Evolutionary conservation across 2,888 invertebrate genomes (phyloP), one percentile per base, ranked within the genome.

Genomic region (Himalopsyche anomala): DNA sequence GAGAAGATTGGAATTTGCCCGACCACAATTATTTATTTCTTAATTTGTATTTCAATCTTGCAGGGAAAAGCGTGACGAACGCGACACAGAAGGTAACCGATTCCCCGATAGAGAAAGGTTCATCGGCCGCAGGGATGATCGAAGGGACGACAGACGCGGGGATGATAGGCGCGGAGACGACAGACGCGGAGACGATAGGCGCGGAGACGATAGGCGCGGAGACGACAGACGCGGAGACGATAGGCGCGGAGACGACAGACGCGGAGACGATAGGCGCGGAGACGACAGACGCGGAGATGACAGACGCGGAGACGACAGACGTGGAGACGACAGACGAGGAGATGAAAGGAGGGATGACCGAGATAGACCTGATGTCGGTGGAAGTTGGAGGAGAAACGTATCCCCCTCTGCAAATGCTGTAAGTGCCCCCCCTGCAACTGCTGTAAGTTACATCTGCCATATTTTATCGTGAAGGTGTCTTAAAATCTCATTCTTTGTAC

Each of bases 321-420:
- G 85, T 15, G 74, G 69, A 36, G 85, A 83, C 62, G 85, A 82
- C n/a, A 56, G 79, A 40, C 62, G 69, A 4, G 84, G 51, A 54
- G 86, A 87, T 11, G 83, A 82, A 11, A 79, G 85, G 45, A 38
- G 85, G 12, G 84, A 84, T 5, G 85, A 85, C 36, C 40, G 69
- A 51, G 36, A 62, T 1, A 28, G 74, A 36, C 80, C 55, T 8
- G 91, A 91, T 84, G 89, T 90, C 83, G 91, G 91, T 80, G 82
- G 87, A 89, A 92, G 92, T 89, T 92, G 93, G 91, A 90, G 93
- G 0, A 91, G 92, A 19, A 91, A 92, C 2, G 92, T 92, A 0
- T 91, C 92, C 0, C 90, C 92, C 5, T 91, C 92, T 0, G 90
- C 91, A 0, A 51, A 55, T 42, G 56, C 69, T 38, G 55, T 69